Evolutionary conservation across 2,113 vertebrate genomes (phyloP).

Genomic region (Anhinga rufa): DNA sequence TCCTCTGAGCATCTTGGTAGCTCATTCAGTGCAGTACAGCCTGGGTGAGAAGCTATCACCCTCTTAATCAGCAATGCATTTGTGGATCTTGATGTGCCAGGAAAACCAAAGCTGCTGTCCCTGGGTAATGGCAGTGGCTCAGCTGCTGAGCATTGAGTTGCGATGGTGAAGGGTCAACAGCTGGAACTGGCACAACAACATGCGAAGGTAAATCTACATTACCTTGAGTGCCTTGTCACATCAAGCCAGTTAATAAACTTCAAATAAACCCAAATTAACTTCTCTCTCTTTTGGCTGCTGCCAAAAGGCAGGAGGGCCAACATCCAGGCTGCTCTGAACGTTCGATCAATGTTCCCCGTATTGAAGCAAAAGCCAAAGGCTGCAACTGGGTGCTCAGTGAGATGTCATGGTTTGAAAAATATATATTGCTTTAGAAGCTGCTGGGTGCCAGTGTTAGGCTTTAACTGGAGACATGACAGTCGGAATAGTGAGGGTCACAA

Average conservation of each 20-base stretch:
- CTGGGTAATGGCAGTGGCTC: neutral
- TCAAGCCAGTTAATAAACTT: neutral
- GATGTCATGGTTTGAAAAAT: neutral
- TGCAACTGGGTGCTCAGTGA: neutral
- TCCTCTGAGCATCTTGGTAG: no score
- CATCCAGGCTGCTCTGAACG: neutral
- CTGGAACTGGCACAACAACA: neutral
- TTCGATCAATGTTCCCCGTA: accelerated
- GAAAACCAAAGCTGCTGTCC: neutral
- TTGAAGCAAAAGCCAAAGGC: neutral
- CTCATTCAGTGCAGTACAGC: neutral
- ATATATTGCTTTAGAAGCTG: neutral
- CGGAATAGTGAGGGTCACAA: neutral
- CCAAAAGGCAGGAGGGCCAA: neutral
- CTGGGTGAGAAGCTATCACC: neutral
- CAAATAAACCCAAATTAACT: neutral
- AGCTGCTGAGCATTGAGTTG: neutral
- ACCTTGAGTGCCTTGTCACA: neutral
- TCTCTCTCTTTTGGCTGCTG: neutral
- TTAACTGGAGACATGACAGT: neutral
- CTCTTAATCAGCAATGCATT: neutral
- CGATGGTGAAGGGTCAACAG: neutral
- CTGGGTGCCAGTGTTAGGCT: neutral
- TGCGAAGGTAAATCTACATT: neutral
- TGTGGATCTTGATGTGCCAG: neutral